phyloP scores from a whole-genome alignment of 2,888 invertebrate species.

The Drosophila percnosoma region DNA sequence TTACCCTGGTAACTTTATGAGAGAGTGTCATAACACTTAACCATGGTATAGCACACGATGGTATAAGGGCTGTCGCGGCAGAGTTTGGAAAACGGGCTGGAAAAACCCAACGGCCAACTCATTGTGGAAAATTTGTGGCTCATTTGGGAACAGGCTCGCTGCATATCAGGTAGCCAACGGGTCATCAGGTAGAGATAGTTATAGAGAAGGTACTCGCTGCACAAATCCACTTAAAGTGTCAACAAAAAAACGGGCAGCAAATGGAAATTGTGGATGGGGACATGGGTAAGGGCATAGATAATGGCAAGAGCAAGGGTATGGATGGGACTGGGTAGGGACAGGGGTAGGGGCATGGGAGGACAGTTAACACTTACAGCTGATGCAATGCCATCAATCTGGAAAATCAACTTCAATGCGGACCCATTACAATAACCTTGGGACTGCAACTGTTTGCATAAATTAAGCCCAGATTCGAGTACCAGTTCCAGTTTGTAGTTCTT shows the following conservation, averaged over 20 bases:
- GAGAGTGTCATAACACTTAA: constrained; percentile 42
- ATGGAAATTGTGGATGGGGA: constrained; percentile 10
- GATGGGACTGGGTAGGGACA: neutral
- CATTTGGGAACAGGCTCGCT: constrained; percentile 40
- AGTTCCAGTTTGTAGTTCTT: constrained; percentile 6
- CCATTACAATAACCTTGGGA: constrained; percentile 17
- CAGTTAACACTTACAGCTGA: constrained; percentile 65
- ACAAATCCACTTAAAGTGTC: constrained; percentile 46
- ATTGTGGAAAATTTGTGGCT: constrained; percentile 78
- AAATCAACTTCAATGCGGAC: constrained; percentile 63
- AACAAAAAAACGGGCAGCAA: constrained; percentile 4
- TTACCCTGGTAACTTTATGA: constrained; percentile 47
- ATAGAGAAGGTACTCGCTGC: constrained; percentile 41
- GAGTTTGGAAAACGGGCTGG: constrained; percentile 26
- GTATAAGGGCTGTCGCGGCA: constrained; percentile 11
- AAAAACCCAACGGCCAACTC: constrained; percentile 64
- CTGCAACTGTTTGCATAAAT: constrained; percentile 51
- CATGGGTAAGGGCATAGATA: neutral
- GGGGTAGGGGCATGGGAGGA: constrained; percentile 12
- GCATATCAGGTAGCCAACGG: constrained; percentile 41
- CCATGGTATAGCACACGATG: neutral
- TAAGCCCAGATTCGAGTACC: constrained; percentile 30
- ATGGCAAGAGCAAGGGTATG: neutral
- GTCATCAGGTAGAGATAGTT: constrained; percentile 38
- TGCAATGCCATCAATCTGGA: constrained; percentile 71